Percentiles rank a stretch among this genome's conserved stretches.
Evolutionary conservation across 2,888 invertebrate genomes (phyloP).

Genomic region (Bruchidius siliquastri): DNA sequence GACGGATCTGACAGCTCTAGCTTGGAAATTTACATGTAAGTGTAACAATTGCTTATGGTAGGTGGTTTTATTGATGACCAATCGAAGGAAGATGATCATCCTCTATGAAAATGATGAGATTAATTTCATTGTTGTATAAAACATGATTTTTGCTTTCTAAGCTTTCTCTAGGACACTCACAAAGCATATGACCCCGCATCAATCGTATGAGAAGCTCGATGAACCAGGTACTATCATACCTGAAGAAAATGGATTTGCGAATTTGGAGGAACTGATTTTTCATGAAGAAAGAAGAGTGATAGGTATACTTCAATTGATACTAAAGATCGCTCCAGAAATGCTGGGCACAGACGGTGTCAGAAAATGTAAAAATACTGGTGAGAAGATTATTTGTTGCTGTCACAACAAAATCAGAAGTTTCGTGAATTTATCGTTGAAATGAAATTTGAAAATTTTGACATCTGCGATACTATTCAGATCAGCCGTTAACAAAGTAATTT

Average conservation of each 20-base stretch:
- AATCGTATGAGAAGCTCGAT: slow-evolving; percentile 21
- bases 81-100: too few species aligned
- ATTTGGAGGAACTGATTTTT: slow-evolving; percentile 56
- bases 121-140: too few species aligned
- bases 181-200: slow-evolving; percentile 64
- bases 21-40: slow-evolving; percentile 66
- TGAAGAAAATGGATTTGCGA: slow-evolving; percentile 43
- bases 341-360: slow-evolving; percentile 60
- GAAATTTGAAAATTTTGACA: too few species aligned
- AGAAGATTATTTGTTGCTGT: background rate
- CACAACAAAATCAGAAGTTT: too few species aligned
- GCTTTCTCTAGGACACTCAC: slow-evolving; percentile 59
- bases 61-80: too few species aligned
- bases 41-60: background rate
- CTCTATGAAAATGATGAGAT: slow-evolving; percentile 1
- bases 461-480: too few species aligned
- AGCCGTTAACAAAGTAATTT: too few species aligned
- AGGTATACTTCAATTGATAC: slow-evolving; percentile 56
- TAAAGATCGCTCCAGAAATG: slow-evolving; percentile 56
- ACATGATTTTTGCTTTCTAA: background rate
- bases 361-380: slow-evolving; percentile 49
- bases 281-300: slow-evolving; percentile 65
- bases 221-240: slow-evolving; percentile 7
- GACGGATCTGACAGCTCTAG: slow-evolving; percentile 61
- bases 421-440: too few species aligned